Conservation (phyloP, 2,113 vertebrate genomes). For the Motacilla tschutschensis region DNA sequence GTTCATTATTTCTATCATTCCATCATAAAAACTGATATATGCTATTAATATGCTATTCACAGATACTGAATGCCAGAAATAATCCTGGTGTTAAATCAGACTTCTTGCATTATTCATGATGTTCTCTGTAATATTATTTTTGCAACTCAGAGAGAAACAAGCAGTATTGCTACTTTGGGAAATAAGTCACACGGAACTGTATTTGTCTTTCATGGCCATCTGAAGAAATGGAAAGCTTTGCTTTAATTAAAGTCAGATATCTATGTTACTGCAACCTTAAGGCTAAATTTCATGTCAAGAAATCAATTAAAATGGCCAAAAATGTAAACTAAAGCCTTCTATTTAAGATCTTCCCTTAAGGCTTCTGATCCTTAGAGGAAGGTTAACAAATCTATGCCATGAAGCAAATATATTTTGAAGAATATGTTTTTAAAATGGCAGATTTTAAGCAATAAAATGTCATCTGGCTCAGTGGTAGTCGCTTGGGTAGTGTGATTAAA, state of each 20-base stretch:
- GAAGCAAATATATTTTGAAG: background rate
- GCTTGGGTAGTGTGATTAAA: background rate
- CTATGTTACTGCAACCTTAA: background rate
- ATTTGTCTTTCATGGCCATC: background rate
- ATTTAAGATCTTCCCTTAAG: background rate
- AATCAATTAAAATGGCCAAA: background rate
- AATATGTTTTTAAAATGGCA: background rate
- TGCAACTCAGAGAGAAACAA: conserved; percentile 10
- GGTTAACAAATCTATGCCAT: background rate
- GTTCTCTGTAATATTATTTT: conserved; percentile 40
- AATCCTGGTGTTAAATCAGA: conserved; percentile 58
- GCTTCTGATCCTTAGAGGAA: background rate
- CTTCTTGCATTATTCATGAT: conserved; percentile 57
- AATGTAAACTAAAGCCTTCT: background rate
- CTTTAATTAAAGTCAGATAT: background rate
- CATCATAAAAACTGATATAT: conserved; percentile 31
- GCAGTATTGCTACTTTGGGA: background rate
- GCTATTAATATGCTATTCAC: conserved; percentile 51
- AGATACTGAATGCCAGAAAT: conserved; percentile 43
- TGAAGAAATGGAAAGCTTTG: background rate
- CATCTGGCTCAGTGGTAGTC: rapidly evolving
- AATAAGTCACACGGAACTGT: background rate
- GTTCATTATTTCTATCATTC: conserved; percentile 47
- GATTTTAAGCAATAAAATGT: background rate
- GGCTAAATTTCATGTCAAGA: background rate